Evolutionary conservation across 2,797 vertebrate species (phyloP).

Genomic region (Acestrorhynchus altus): DNA sequence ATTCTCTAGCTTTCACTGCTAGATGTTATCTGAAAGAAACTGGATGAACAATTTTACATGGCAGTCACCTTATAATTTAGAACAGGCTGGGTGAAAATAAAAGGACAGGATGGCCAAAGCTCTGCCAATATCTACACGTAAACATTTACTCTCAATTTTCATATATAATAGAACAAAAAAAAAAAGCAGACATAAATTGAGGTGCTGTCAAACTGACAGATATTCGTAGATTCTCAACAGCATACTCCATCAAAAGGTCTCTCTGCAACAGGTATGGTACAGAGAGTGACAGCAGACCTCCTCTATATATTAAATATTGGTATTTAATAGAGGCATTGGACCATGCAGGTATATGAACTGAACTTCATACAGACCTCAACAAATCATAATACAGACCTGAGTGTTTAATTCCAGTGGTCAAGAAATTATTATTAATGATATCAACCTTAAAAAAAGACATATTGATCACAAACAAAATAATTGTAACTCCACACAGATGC

Average conservation of each 20-base stretch:
- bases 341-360: slow-evolving; percentile 1
- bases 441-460: background rate
- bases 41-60: slow-evolving; percentile 64
- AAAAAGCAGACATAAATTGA: background rate
- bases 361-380: slow-evolving; percentile 32
- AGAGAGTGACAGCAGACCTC: background rate
- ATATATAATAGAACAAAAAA: background rate
- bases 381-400: slow-evolving; percentile 49
- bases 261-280: background rate
- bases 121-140: background rate
- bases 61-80: slow-evolving; percentile 63
- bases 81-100: slow-evolving; percentile 54
- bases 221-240: background rate
- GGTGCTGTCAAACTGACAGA: background rate
- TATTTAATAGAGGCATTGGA: slow-evolving; percentile 24
- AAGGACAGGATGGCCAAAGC: background rate
- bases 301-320: slow-evolving; percentile 25
- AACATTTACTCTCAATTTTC: slow-evolving; percentile 4
- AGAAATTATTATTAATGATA: background rate
- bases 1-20: slow-evolving; percentile 55
- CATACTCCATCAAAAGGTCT: background rate
- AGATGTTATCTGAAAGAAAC: slow-evolving; percentile 55
- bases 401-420: slow-evolving; percentile 25
- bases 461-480: background rate
- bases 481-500: background rate